These are phyloP conservation scores for Campopleginae sp. DNA, from an alignment of 2,888 invertebrate genomes.

Conservation along the genomic window DNA sequence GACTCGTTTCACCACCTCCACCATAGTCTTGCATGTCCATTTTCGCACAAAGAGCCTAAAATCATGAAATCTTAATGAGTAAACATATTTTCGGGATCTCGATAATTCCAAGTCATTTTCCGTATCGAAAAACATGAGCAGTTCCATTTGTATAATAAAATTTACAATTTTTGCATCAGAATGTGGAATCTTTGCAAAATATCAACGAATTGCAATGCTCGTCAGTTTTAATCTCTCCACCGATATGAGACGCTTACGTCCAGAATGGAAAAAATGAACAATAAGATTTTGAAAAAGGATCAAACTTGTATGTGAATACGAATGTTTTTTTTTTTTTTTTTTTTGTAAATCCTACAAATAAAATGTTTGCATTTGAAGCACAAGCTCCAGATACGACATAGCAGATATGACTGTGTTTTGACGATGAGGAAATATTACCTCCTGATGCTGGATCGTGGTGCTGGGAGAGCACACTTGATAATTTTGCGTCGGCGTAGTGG, in stretches of 20 bases:
- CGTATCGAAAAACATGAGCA: not conserved
- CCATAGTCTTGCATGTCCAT: constrained; percentile 81
- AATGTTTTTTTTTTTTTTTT: not conserved
- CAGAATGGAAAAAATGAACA: not conserved
- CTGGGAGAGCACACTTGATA: constrained; percentile 83
- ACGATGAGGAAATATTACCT: constrained; percentile 74
- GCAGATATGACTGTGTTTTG: not conserved
- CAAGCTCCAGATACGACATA: not conserved
- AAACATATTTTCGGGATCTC: not conserved
- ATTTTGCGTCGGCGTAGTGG: constrained; percentile 81
- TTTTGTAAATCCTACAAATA: not conserved
- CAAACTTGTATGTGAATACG: not conserved
- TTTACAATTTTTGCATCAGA: not conserved
- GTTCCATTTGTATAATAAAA: not conserved
- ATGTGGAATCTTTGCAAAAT: not conserved
- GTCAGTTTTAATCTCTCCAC: not conserved
- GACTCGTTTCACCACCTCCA: constrained; percentile 86
- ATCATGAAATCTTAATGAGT: constrained; percentile 3
- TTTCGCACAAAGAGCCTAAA: constrained; percentile 78
- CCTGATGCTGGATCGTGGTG: constrained; percentile 83
- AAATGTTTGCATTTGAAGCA: not conserved
- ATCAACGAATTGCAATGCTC: not conserved
- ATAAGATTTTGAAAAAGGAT: not conserved
- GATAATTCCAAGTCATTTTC: not conserved
- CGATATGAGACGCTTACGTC: not conserved